Conservation (phyloP, 2,113 vertebrate genomes). For the Paraplagusia blochii region DNA sequence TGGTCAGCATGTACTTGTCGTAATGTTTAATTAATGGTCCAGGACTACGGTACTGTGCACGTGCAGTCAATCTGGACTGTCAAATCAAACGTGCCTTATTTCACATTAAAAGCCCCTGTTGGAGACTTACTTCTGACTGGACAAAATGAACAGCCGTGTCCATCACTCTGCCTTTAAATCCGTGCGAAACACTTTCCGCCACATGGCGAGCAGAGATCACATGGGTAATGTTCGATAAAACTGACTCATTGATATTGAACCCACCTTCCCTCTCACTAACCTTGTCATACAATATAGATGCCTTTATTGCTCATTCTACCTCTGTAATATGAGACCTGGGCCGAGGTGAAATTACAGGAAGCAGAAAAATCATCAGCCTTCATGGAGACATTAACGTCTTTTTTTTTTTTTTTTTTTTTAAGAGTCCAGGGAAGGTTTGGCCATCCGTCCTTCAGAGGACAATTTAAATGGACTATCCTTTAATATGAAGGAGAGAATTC, state of each 20-base stretch:
- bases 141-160: conserved; percentile 1
- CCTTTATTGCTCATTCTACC: conserved; percentile 42
- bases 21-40: no score
- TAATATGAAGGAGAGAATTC: no score
- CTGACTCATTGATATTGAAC: conserved; percentile 64
- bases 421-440: neutral
- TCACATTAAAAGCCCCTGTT: neutral
- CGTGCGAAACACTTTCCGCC: conserved; percentile 9
- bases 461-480: no score
- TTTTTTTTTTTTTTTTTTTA: neutral
- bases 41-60: no score
- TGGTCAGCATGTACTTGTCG: no score
- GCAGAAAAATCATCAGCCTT: conserved; percentile 33
- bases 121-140: neutral
- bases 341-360: conserved; percentile 45
- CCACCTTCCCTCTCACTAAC: conserved; percentile 42
- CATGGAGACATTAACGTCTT: conserved; percentile 12
- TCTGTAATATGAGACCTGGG: conserved; percentile 43
- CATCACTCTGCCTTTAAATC: neutral
- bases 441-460: no score
- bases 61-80: neutral
- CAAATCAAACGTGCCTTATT: conserved; percentile 1
- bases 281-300: conserved; percentile 61
- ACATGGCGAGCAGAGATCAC: conserved; percentile 17
- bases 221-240: conserved; percentile 47